Conservation (phyloP, 2,888 invertebrate genomes). For the Ophraella communa region DNA sequence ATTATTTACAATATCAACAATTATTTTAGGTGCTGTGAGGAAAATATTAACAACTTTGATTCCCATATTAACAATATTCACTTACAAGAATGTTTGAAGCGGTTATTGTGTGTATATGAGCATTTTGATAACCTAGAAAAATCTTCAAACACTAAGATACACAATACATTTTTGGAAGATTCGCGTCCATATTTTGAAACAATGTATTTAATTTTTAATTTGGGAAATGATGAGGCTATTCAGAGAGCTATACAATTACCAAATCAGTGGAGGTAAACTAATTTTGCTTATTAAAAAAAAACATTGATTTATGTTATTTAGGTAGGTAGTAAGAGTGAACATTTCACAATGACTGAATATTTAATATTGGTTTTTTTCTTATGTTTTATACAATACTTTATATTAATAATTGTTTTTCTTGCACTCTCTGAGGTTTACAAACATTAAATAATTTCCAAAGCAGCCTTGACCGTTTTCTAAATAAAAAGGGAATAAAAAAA, state of each 20-base stretch:
- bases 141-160: constrained; percentile 23
- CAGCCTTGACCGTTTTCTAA: too few species aligned
- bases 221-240: constrained; percentile 67
- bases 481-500: too few species aligned
- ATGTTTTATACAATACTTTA: too few species aligned
- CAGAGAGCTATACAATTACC: constrained; percentile 62
- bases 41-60: constrained; percentile 67
- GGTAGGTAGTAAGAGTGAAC: too few species aligned
- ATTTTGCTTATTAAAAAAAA: neutral
- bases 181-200: constrained; percentile 69
- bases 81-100: constrained; percentile 74
- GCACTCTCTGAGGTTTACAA: too few species aligned
- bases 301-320: neutral
- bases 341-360: too few species aligned
- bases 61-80: constrained; percentile 74
- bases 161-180: constrained; percentile 42
- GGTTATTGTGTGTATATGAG: constrained; percentile 68
- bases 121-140: constrained; percentile 51
- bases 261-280: constrained; percentile 58
- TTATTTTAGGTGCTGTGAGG: constrained; percentile 62
- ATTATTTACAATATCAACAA: too few species aligned
- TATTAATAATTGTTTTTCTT: too few species aligned
- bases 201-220: constrained; percentile 71
- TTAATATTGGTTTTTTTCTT: too few species aligned
- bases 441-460: too few species aligned